Conservation (phyloP, 2,113 vertebrate species). For the Atlantisia rogersi region DNA sequence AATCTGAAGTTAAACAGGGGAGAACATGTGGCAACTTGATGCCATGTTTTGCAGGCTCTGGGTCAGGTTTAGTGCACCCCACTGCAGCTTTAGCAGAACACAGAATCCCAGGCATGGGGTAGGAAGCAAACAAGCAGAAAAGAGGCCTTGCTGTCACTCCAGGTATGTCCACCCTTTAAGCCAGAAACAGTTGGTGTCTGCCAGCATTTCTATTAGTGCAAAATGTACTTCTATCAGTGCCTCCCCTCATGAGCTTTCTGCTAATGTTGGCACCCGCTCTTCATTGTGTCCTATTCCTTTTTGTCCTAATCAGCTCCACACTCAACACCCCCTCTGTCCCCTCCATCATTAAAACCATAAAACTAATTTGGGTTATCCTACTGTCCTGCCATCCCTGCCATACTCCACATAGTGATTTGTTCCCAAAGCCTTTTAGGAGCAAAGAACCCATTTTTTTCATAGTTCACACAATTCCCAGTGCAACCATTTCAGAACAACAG, state of each 20-base stretch:
- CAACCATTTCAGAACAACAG: background rate
- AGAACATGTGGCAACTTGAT: background rate
- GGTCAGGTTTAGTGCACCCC: background rate
- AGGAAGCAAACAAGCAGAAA: background rate
- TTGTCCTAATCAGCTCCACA: background rate
- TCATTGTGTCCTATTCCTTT: background rate
- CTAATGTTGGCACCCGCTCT: background rate
- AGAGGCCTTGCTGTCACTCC: background rate
- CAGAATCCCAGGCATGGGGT: background rate
- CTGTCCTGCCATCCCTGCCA: background rate
- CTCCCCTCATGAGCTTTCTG: background rate
- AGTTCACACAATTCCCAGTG: background rate
- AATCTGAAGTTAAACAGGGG: background rate
- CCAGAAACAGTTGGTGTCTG: background rate
- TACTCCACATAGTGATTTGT: background rate
- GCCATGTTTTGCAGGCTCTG: background rate
- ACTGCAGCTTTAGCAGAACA: background rate
- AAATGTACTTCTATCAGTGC: background rate
- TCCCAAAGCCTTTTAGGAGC: background rate
- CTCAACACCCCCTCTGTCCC: accelerated
- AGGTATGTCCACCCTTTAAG: background rate
- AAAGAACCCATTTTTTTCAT: background rate
- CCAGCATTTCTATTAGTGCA: background rate
- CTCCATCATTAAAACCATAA: background rate
- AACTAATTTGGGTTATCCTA: background rate